Percentiles rank a stretch among this genome's conserved stretches.
These are phyloP conservation scores for Pseudomyrmex concolor DNA, from an alignment of 1,140 invertebrate species.

Conservation along the genomic window DNA sequence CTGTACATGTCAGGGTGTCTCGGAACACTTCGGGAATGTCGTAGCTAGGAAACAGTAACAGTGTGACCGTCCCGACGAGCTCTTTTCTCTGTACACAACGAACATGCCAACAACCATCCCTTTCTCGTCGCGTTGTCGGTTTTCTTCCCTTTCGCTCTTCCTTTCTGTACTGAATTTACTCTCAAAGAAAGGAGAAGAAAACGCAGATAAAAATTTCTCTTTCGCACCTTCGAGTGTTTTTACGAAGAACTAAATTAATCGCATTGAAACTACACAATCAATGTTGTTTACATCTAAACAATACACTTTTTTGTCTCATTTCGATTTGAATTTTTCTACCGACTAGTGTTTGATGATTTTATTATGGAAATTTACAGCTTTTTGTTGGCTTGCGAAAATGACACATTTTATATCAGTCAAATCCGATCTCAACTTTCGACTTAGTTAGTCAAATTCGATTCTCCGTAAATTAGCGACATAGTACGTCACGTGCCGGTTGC, in stretches of 20 bases:
- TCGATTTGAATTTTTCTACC: background rate
- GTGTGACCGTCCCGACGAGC: background rate
- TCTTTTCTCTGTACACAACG: background rate
- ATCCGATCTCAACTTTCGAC: too few relatives aligned
- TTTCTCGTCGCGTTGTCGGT: background rate
- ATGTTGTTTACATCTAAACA: background rate
- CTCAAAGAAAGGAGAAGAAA: background rate
- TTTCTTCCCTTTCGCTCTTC: slow-evolving; percentile 31
- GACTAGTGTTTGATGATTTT: background rate
- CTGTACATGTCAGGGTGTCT: slow-evolving; percentile 26
- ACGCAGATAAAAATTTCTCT: background rate
- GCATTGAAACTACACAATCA: background rate
- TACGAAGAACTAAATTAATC: slow-evolving; percentile 12
- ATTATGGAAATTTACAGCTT: too few relatives aligned
- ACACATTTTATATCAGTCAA: background rate
- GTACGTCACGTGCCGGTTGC: background rate
- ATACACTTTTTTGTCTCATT: background rate
- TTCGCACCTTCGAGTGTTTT: background rate
- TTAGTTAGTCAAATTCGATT: background rate
- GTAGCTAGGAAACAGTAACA: slow-evolving; percentile 27
- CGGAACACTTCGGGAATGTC: slow-evolving; percentile 72
- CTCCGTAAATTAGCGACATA: slow-evolving; percentile 26
- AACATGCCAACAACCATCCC: slow-evolving; percentile 16
- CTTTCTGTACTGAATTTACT: background rate
- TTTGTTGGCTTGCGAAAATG: too few relatives aligned